Base-by-base conservation (phyloP, 2,113 vertebrate species). In the Salvelinus namaycush region DNA sequence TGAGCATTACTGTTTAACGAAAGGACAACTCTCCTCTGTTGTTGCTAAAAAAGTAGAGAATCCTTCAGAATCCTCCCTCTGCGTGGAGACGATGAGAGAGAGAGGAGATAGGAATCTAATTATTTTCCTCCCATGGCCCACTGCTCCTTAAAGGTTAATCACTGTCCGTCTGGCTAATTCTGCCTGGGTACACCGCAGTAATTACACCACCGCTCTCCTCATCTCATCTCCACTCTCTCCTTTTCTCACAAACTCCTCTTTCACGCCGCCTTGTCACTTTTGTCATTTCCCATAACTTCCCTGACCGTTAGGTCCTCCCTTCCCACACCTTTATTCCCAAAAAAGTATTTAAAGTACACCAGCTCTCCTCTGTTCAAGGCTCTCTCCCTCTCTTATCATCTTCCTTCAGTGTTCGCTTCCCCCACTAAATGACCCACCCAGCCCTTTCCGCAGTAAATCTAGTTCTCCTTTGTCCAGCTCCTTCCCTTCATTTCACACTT, bases 71-170 rank as follows among this genome's bases (percentile, higher is more conserved):
- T 24, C 51, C 81, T 81, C 54, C 75, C 76, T 16, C 13, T 77
- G 84, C 59, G 34, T 62, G 31, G 20, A 64, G 31, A 24, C 18
- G 51, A 66, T 24, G 24, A 24, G 31, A 31, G 29, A 3, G 34
- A 39, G 34, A 8, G 34, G 34, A 9, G 69, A 60, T 68, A 68
- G 78, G 86, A 87, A 90, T 84, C n/a, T 92, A 44, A 44, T 44
- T 44, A 93, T 92, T 91, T 87, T 79, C 81, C 86, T 92, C 87
- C 83, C 71, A 78, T 90, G 87, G 87, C 87, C 81, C 83, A 81
- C 84, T 79, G 78, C 89, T 87, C 87, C 89, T 87, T 91, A 91
- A 92, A 94, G 16, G 91, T 92, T 92, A 20, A 2, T 54, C 24
- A 20, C 68, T 12, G 39, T 44, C 39, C 39, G 39, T 11, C 39